Base-by-base conservation (phyloP, 1,140 invertebrate genomes). In the Drosophila watanabei region DNA sequence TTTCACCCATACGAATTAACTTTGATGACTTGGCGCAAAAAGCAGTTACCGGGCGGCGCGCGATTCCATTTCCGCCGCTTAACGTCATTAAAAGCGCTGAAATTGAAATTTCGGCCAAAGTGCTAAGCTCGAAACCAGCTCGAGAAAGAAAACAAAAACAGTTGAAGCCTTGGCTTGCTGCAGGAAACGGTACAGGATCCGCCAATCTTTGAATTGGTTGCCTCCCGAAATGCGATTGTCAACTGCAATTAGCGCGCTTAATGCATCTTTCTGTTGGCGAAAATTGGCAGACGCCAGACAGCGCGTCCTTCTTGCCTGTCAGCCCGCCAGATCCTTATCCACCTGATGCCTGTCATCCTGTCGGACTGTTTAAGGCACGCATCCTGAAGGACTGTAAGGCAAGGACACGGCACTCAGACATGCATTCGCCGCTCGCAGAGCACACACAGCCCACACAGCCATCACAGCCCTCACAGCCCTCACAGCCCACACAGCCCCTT, bases 1-100 rank as follows among this genome's bases (percentile, higher is more conserved):
- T 79, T 90, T 75, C 81, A 46, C 54, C 49, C 65, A 65, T 41
- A 66, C 70, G 84, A 89, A 89, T 89, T 82, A 86, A 82, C 71
- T 86, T 90, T 79, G 82, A 86, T 90, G 86, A 89, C 86, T 85
- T 82, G 79, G 75, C 86, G 64, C 77, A 85, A 89, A 89, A 79
- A 79, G 70, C 71, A 72, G 63, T 82, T 90, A 75, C 46, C 79
- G 51, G 81, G 81, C 54, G 18, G 52, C 20, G 54, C 81, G 85
- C 86, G 85, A 82, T 86, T 85, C 66, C 75, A 89, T 89, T 89
- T 89, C 86, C 86, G 86, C 71, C 68, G 79, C 64, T 87, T 90
- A 89, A 90, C 79, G 61, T 68, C 68, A 89, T 90, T 90, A 86
- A 90, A 82, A 76, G 37, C 60, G 68, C 79, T 86, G 71, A 90